Base-by-base conservation (phyloP, 2,888 invertebrate species). In the Sinelater perroti region DNA sequence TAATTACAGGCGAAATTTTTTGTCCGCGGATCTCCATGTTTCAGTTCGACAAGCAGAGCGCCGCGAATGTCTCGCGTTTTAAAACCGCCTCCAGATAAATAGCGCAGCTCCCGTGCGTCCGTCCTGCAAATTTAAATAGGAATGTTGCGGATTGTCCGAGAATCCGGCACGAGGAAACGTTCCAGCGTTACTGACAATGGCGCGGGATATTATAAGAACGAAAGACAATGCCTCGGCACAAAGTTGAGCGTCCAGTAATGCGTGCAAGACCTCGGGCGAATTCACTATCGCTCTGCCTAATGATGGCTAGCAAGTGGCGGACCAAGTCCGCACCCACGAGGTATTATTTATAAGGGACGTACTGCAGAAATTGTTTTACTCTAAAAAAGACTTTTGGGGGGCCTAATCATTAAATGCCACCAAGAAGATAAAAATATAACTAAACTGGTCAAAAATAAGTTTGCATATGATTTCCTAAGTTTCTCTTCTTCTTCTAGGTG, bases 241-340 rank as follows among this genome's bases (percentile, higher is more conserved):
- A 62, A 60, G 58, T 51, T 61, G 54, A 54, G 28, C 46, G 60
- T 53, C 50, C 44, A 52, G 53, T 51, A 66, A 65, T 68, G 67
- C 68, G 66, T 67, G 65, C 67, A 61, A 62, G 45, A 53, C 68
- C 65, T 53, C 31, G 42, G 65, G 68, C 67, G 52, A 59, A 63
- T 66, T 56, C 60, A 58, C 67, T 60, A 65, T 64, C 65, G 60
- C 60, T 61, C 60, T 60, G 57, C 58, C 65, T 65, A 65, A 65
- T 65, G 60, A 63, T 63, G 57, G 56, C 59, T 60, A 60, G 61
- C 57, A 59, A 59, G 54, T 50, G 54, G 55, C 56, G 59, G 54
- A 62, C 60, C 54, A 55, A 55, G 54, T 61, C 62, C 63, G 60
- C 65, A 65, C 65, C 65, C 65, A 65, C 65, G 62, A 60, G 56